A percentile compares a stretch with the other conserved stretches of the same genome.
Evolutionary conservation across 2,797 vertebrate species (phyloP).

Genomic region (Centropyge bicolor): DNA sequence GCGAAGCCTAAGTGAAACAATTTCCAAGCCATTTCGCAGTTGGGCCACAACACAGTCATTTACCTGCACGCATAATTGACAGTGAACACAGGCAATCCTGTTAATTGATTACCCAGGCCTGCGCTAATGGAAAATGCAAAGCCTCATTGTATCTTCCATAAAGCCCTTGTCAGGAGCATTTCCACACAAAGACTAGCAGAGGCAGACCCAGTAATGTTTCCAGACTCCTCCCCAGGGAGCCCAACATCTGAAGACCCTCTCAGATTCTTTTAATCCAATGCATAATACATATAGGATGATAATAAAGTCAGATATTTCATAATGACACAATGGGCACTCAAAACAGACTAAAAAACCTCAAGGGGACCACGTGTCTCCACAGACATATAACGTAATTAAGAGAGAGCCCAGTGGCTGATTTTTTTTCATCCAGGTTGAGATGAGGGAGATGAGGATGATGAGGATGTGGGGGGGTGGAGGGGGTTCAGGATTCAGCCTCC

Average conservation of each 20-base stretch:
- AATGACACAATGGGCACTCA: constrained; percentile 23
- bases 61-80: constrained; percentile 77
- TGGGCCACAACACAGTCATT: constrained; percentile 66
- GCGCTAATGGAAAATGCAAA: constrained; percentile 74
- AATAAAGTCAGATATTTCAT: constrained; percentile 29
- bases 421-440: constrained; percentile 44
- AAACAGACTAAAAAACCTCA: constrained; percentile 30
- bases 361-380: constrained; percentile 7
- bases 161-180: constrained; percentile 54
- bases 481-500: constrained; percentile 74
- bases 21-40: constrained; percentile 60
- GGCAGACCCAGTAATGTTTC: constrained; percentile 44
- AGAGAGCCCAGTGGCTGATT: constrained; percentile 27
- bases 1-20: constrained; percentile 46
- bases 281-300: constrained; percentile 41
- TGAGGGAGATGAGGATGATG: constrained; percentile 62
- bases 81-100: constrained; percentile 71
- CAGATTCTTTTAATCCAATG: constrained; percentile 30
- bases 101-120: constrained; percentile 76
- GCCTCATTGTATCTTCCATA: constrained; percentile 61
- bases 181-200: constrained; percentile 37
- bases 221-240: constrained; percentile 16
- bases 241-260: constrained; percentile 22
- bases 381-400: constrained; percentile 53
- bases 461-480: too few relatives aligned